Evolutionary conservation across 2,888 invertebrate genomes (phyloP), one percentile per base, ranked within the genome.

Genomic region (Caenorhabditis sp.): DNA sequence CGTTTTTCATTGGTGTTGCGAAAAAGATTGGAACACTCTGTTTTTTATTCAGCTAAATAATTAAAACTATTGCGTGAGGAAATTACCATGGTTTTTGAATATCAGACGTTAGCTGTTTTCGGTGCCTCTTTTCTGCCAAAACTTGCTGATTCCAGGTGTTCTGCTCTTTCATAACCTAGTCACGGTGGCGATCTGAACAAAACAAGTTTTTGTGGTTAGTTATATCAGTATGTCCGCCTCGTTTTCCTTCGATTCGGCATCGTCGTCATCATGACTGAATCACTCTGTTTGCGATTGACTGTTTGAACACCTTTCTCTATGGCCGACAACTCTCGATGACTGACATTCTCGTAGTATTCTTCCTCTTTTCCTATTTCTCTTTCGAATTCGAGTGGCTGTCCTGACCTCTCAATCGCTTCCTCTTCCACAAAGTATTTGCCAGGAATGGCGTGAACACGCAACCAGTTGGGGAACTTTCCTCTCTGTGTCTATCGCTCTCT

Each of bases 281-380:
- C 74, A 74, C 67, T 53, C 37, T 76, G 50, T 76, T 67, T 76
- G 60, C 53, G 51, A 53, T 67, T 64, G 60, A 67, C 53, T 76
- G 40, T 76, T 76, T 76, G 76, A 76, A 76, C 76, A 76, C 76
- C 76, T 76, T 76, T 76, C 24, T 35, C 47, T 22, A n/a, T 47
- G n/a, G n/a, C n/a, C n/a, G n/a, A n/a, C n/a, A n/a, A 47, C 47
- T 18, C 47, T n/a, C 47, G 18, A 47, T 47, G 18, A 47, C 47
- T 40, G 40, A 40, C 40, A 13, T 13, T 40, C 18, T 47, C 18
- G 18, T 47, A 18, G 4, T 47, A 47, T 55, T 67, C 40, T 60
- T 22, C 20, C 32, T 32, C 20, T 47, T 53, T 58, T 53, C 22
- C 64, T 32, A 18, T 22, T 9, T 35, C 24, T 18, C 20, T 62